A percentile compares a stretch with the other conserved stretches of the same genome.
Evolutionary conservation across 2,113 vertebrate genomes (phyloP).

Genomic region (Oncorhynchus gorbuscha): DNA sequence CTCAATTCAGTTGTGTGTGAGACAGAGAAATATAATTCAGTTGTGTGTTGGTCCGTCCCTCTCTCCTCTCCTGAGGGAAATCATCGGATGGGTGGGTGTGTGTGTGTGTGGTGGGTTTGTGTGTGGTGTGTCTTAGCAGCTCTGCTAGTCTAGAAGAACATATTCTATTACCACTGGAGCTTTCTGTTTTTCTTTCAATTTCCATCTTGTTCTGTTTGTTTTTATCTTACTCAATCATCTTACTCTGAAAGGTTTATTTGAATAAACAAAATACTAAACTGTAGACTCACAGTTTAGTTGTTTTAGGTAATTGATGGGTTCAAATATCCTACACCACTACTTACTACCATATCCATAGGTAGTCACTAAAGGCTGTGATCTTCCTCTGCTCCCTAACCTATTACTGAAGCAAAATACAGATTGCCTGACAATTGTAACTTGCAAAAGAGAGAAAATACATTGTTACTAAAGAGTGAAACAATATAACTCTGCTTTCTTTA

Average conservation of each 20-base stretch:
- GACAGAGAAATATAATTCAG: background rate
- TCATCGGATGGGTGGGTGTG: slow-evolving; percentile 61
- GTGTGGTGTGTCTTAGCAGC: background rate
- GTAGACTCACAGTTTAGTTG: background rate
- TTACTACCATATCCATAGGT: background rate
- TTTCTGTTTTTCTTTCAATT: background rate
- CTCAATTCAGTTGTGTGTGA: background rate
- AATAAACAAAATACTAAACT: background rate
- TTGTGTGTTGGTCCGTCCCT: slow-evolving; percentile 4
- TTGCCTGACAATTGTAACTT: too few species aligned
- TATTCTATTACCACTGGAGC: background rate
- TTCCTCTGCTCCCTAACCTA: background rate
- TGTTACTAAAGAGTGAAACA: too few species aligned
- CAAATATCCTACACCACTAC: background rate
- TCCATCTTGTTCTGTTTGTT: background rate
- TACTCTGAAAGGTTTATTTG: background rate
- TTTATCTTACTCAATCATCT: background rate
- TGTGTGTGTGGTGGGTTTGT: slow-evolving; percentile 14
- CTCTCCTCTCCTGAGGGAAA: slow-evolving; percentile 64
- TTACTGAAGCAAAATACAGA: background rate
- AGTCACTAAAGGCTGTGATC: background rate
- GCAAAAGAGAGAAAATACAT: too few species aligned
- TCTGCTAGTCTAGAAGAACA: background rate
- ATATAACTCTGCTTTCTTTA: too few species aligned
- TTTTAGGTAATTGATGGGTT: background rate